phyloP scores from a whole-genome alignment of 2,888 invertebrate genomes.

The Anticlea derivata region DNA sequence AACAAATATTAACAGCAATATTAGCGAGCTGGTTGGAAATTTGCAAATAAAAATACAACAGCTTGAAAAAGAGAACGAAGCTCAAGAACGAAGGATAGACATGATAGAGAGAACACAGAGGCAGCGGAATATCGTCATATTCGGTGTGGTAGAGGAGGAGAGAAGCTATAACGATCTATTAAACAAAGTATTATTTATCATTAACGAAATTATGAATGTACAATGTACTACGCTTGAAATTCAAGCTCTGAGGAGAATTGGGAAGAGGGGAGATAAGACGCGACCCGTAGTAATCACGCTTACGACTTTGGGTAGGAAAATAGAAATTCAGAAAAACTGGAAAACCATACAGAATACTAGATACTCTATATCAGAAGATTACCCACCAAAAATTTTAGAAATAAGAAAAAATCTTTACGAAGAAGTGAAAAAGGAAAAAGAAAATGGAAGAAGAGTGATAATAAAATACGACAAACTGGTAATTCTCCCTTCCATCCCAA shows the following conservation, averaged over 20 bases:
- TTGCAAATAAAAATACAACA: background rate
- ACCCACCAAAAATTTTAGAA: no score
- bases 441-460: no score
- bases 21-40: background rate
- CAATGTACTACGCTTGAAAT: background rate
- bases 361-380: no score
- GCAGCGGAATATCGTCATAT: background rate
- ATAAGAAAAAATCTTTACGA: no score
- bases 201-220: background rate
- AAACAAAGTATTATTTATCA: background rate
- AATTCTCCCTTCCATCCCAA: no score
- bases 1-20: background rate
- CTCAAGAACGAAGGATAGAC: background rate
- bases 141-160: background rate
- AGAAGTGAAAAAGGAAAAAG: no score
- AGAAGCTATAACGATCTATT: background rate
- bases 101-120: background rate
- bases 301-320: no score
- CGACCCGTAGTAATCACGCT: background rate
- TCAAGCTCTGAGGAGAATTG: no score
- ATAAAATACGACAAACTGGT: no score
- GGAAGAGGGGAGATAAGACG: background rate
- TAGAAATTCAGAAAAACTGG: no score
- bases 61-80: background rate
- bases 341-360: no score